Percentiles rank a stretch among this genome's conserved stretches.
Conservation (phyloP, 2,797 vertebrate genomes). For the Melanotaenia maccullochi region DNA sequence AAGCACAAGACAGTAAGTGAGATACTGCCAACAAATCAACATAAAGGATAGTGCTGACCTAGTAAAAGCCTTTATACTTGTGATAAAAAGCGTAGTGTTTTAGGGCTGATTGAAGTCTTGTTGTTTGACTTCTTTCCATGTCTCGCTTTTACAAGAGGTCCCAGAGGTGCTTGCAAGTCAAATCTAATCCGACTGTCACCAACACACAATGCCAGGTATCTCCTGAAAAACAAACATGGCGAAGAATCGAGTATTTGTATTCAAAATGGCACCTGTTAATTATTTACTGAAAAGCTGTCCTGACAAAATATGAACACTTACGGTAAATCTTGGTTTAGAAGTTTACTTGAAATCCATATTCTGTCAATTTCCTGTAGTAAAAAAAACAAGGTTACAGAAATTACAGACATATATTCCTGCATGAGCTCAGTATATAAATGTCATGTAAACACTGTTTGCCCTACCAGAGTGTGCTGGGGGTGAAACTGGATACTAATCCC, state of each 20-base stretch:
- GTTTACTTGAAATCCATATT: conserved; percentile 96
- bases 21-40: neutral
- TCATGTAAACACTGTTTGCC: conserved; percentile 63
- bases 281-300: neutral
- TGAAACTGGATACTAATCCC: conserved; percentile 94
- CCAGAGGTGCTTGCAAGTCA: conserved; percentile 86
- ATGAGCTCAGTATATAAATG: conserved; percentile 28
- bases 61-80: conserved; percentile 82
- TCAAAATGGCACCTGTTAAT: neutral
- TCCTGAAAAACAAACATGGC: conserved; percentile 74
- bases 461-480: conserved; percentile 92
- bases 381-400: too few species aligned
- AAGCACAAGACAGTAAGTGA: conserved; percentile 31
- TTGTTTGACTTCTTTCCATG: conserved; percentile 70
- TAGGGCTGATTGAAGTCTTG: conserved; percentile 80
- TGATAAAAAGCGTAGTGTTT: conserved; percentile 86
- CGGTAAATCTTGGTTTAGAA: conserved; percentile 93
- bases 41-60: neutral
- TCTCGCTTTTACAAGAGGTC: conserved; percentile 52
- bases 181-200: conserved; percentile 91
- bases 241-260: neutral
- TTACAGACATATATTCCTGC: neutral
- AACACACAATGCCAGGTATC: conserved; percentile 92
- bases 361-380: conserved; percentile 91
- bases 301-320: conserved; percentile 77